A percentile compares a stretch with the other conserved stretches of the same genome.
Conservation (phyloP, 2,888 invertebrate genomes). For the Byasa hedistus region DNA sequence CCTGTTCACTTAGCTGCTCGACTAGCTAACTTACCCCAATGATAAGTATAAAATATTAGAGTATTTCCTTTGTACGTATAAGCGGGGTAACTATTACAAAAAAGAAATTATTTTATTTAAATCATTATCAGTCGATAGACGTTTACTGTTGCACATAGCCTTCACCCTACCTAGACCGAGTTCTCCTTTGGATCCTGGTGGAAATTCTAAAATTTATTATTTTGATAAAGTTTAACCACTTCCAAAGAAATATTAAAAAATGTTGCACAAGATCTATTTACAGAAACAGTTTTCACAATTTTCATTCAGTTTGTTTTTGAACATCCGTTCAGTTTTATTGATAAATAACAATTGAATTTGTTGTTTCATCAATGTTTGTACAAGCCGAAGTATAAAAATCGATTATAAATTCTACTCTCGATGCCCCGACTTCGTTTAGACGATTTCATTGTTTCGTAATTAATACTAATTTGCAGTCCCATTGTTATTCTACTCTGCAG, state of each 20-base stretch:
- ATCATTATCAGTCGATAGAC: too few relatives aligned
- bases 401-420: slow-evolving; percentile 67
- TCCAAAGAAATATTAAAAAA: too few relatives aligned
- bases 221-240: too few relatives aligned
- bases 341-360: slow-evolving; percentile 25
- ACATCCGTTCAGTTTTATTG: not conserved
- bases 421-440: slow-evolving; percentile 54
- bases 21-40: not conserved
- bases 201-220: too few relatives aligned
- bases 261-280: too few relatives aligned
- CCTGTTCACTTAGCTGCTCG: slow-evolving; percentile 33
- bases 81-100: too few relatives aligned
- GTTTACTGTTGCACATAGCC: too few relatives aligned
- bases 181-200: too few relatives aligned
- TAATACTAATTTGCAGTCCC: slow-evolving; percentile 74
- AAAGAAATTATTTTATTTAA: too few relatives aligned
- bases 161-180: too few relatives aligned
- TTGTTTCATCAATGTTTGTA: slow-evolving; percentile 19
- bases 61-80: not conserved
- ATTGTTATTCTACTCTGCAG: slow-evolving; percentile 68
- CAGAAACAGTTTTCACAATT: too few relatives aligned
- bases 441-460: slow-evolving; percentile 73
- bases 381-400: slow-evolving; percentile 34
- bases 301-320: not conserved
- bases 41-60: not conserved